Evolutionary conservation across 2,113 vertebrate genomes (phyloP), one percentile per base, ranked within the genome.

Genomic region (cattle (Bos taurus)): DNA sequence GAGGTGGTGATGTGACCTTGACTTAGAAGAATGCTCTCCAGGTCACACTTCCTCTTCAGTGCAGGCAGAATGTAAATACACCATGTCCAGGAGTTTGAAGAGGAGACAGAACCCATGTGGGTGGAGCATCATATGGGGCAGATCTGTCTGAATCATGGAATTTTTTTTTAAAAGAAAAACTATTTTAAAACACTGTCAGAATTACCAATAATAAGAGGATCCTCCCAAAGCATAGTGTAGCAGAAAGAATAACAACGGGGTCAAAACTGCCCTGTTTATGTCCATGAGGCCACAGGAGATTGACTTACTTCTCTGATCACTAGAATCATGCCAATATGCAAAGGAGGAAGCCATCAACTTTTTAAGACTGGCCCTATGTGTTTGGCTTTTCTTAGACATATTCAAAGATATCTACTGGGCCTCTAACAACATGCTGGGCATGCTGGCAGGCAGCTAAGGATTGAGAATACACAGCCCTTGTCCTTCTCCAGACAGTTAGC

Each of bases 51-150:
- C 86, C 97, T 98, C 94, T 97, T 74, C 77, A 43, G 17, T 48
- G 87, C 91, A 97, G 40, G 19, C n/a, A 90, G 43, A 95, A 74
- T 97, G 97, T 91, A 97, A 93, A 98, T 97, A 98, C 96, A 97
- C 78, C 48, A 90, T 92, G 81, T 83, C 85, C 77, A 30, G 64
- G 80, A 83, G 36, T 80, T 86, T 93, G 59, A 95, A 54, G 97
- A 92, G 89, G 71, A 92, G 88, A 71, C 56, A 96, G 89, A 97
- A 87, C 92, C 88, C 59, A 48, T 28, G 60, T 94, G 94, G 43
- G 33, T 85, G 81, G 96, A 94, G 48, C 46, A 94, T 96, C 91
- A 33, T 21, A 28, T 96, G 52, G 93, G 97, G 92, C 78, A 94
- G 94, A 74, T 82, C 33, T 91, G 56, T 85, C 83, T 97, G 81